Evolutionary conservation across 92 coral and sea anemone genomes (phyloP), one percentile per base, ranked within the genome.

Genomic region (Epizoanthus scotinus): DNA sequence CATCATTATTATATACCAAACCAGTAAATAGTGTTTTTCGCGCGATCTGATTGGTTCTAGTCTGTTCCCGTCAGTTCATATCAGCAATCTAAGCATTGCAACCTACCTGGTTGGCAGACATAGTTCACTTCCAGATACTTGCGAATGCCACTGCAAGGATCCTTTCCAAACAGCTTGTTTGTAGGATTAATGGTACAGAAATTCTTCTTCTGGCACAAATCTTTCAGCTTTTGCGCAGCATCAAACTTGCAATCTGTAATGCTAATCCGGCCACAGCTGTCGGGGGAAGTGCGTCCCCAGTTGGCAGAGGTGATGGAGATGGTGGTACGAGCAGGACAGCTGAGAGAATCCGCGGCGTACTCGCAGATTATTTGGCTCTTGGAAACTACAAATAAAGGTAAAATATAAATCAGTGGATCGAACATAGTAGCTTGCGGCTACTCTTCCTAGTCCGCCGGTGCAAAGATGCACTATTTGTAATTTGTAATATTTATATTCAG

Each of bases 121-220:
- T 90, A 95, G 29, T 84, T 81, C 19, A 95, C 88, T 81, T 95
- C 97, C 44, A 95, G 69, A 75, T 95, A 95, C 82, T 95, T 95
- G 18, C 66, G 24, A 53, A 93, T 86, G 2, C 66, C 60, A 0
- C 0, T 20, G 84, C 98, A 95, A 5, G 91, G 91, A 70, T 93
- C 97, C 9, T 86, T 84, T 10, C 88, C 88, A 73, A 90, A 73
- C 52, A 84, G 21, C 73, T 66, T 42, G 62, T 82, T 84, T 20
- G 88, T 87, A 0, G 98, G 93, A 38, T 65, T 73, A 8, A 95
- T 56, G 8, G 92, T 67, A 57, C 98, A 95, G 70, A 57, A 70
- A 0, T 84, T 70, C 1, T 58, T 34, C 36, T 90, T 86, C 57
- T 89, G 91, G 78, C 98, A 95, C 67, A 50, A 70, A 22, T 70